A percentile compares a stretch with the other conserved stretches of the same genome.
phyloP scores from a whole-genome alignment of 1,140 invertebrate species.

The Sarcophaga peregrina region DNA sequence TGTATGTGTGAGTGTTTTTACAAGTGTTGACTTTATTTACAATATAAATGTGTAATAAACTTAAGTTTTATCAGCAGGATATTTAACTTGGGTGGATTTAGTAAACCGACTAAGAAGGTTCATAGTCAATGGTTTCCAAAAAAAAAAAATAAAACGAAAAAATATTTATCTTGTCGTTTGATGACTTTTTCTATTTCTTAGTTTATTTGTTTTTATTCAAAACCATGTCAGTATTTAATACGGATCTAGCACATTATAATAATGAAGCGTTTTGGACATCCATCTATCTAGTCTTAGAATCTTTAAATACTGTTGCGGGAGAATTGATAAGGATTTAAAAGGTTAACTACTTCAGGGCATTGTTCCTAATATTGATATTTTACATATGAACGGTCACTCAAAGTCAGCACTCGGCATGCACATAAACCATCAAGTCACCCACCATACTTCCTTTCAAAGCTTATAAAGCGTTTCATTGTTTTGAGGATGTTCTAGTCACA shows the following conservation, averaged over 20 bases:
- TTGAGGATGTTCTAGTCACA: too few species aligned
- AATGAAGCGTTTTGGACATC: constrained; percentile 51
- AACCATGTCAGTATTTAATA: constrained; percentile 60
- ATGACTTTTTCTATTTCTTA: background rate
- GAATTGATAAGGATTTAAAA: background rate
- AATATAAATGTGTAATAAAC: constrained; percentile 41
- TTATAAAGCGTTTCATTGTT: too few species aligned
- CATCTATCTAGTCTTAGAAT: background rate
- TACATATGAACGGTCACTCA: too few species aligned
- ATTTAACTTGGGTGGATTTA: constrained; percentile 24
- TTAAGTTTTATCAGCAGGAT: constrained; percentile 44
- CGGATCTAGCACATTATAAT: constrained; percentile 66
- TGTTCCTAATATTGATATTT: background rate
- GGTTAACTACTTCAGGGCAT: background rate
- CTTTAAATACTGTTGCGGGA: background rate
- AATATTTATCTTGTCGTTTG: background rate
- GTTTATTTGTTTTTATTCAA: constrained; percentile 47
- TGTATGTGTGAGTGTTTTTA: background rate
- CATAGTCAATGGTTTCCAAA: background rate
- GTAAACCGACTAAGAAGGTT: constrained; percentile 8
- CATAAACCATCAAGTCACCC: too few species aligned
- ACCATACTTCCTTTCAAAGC: too few species aligned
- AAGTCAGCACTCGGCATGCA: too few species aligned
- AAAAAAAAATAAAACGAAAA: background rate
- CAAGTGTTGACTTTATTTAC: background rate